A percentile compares a stretch with the other conserved stretches of the same genome.
Conservation (phyloP, 2,113 vertebrate species). For the Sitta europaea region DNA sequence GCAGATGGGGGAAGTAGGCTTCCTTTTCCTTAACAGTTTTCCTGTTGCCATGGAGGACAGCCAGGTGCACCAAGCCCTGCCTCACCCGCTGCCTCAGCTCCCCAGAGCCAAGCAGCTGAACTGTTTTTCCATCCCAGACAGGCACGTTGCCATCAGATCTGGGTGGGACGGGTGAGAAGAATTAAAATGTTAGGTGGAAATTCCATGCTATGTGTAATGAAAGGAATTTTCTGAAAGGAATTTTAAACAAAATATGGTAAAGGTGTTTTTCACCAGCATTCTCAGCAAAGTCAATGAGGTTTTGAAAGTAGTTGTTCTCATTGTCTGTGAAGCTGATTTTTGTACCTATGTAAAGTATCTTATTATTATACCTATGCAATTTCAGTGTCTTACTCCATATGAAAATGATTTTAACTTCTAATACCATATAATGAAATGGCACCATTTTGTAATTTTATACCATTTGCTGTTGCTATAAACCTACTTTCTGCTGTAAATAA, state of each 20-base stretch:
- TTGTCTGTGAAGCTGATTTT: background rate
- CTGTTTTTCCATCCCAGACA: background rate
- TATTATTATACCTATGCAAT: background rate
- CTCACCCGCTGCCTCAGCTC: rapidly evolving
- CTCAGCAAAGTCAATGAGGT: rapidly evolving
- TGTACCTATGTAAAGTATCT: background rate
- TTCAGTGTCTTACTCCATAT: background rate
- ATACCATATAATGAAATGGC: background rate
- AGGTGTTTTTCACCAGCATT: background rate
- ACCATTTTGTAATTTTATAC: background rate
- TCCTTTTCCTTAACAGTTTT: background rate
- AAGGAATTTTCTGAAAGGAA: background rate
- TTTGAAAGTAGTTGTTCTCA: background rate
- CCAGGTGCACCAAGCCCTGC: background rate
- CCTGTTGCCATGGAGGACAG: background rate
- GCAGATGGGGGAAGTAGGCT: background rate
- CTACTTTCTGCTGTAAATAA: background rate
- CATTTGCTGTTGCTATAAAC: background rate
- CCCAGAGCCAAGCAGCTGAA: background rate
- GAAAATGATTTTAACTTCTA: background rate
- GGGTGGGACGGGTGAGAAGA: background rate
- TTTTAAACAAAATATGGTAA: background rate
- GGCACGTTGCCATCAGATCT: background rate
- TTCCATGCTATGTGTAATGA: background rate
- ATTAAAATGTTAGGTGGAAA: background rate